These are phyloP conservation scores for Halictus ligatus DNA, from an alignment of 2,888 invertebrate species.

Conservation along the genomic window DNA sequence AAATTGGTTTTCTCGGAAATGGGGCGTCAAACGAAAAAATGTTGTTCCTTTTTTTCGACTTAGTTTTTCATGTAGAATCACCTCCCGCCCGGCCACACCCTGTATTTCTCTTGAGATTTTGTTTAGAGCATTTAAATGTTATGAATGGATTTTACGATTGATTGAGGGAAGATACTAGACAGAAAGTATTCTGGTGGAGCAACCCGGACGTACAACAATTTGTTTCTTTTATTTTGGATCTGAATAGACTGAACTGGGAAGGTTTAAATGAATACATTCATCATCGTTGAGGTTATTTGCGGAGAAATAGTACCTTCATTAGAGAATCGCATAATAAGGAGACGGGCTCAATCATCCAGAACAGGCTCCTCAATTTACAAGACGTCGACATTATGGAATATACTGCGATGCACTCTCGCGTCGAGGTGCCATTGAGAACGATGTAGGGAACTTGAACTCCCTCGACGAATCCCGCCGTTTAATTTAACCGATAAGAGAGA, in stretches of 20 bases:
- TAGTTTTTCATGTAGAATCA: no score
- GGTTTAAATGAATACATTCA: background rate
- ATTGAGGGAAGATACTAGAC: background rate
- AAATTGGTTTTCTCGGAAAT: no score
- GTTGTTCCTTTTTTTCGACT: no score
- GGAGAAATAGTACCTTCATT: slow-evolving; percentile 16
- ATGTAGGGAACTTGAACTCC: slow-evolving; percentile 21
- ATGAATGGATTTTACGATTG: background rate
- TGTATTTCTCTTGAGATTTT: background rate
- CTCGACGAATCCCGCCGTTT: slow-evolving; percentile 46
- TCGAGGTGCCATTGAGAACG: slow-evolving; percentile 21
- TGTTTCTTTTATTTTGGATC: background rate
- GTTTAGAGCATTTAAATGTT: background rate
- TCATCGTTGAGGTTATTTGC: background rate
- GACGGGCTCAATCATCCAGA: slow-evolving; percentile 29
- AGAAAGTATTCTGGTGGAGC: background rate
- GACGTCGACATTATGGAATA: slow-evolving; percentile 36
- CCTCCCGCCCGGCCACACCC: background rate
- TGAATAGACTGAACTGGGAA: background rate
- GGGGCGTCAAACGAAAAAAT: no score
- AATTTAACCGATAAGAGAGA: slow-evolving; percentile 46
- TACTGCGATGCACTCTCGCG: slow-evolving; percentile 23
- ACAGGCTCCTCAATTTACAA: slow-evolving; percentile 50
- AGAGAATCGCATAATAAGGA: background rate
- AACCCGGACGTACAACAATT: background rate